Conservation (phyloP, 2,113 vertebrate species). For the Piaya cayana region DNA sequence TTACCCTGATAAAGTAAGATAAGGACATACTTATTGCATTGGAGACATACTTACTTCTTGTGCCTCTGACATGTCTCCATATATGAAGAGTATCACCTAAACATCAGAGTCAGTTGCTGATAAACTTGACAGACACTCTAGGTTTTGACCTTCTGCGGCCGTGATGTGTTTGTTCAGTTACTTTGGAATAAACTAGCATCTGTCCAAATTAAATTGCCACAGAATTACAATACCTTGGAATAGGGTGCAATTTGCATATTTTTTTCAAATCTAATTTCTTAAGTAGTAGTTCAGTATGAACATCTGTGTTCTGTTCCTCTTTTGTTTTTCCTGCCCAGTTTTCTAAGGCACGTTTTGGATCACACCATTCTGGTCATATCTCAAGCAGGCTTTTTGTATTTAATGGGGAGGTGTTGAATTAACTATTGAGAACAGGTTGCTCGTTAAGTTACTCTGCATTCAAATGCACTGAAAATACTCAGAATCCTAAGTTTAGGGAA, state of each 20-base stretch:
- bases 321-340: not conserved
- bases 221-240: not conserved
- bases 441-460: not conserved
- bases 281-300: not conserved
- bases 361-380: not conserved
- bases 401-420: not conserved
- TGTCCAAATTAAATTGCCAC: not conserved
- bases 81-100: not conserved
- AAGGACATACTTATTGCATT: not conserved
- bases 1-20: not conserved
- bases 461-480: not conserved
- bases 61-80: not conserved
- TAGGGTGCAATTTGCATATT: not conserved
- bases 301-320: not conserved
- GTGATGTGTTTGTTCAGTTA: not conserved
- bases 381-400: not conserved
- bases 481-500: not conserved
- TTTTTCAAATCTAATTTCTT: not conserved
- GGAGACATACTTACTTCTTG: not conserved
- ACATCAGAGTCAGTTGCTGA: not conserved
- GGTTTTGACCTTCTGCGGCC: not conserved
- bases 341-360: not conserved
- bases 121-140: not conserved
- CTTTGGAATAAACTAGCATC: not conserved
- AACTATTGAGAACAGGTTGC: not conserved